phyloP scores from a whole-genome alignment of 2,888 invertebrate species.

The Drosophila nr. perissopoda region DNA sequence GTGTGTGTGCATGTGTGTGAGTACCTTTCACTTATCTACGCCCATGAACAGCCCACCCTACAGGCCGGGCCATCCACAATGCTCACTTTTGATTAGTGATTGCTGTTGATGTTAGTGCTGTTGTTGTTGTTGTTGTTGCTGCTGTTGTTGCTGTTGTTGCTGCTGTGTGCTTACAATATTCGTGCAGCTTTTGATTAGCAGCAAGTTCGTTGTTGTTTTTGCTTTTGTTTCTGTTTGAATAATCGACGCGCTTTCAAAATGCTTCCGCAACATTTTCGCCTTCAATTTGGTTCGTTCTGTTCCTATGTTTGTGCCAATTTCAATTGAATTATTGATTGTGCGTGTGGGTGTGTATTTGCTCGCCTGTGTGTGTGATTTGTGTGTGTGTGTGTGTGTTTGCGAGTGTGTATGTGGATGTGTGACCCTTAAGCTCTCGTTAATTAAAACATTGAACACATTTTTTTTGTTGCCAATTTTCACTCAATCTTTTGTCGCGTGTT shows the following conservation, averaged over 20 bases:
- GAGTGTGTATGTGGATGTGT: not conserved
- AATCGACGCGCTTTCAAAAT: constrained; percentile 60
- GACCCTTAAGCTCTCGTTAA: not conserved
- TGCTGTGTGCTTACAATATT: constrained; percentile 57
- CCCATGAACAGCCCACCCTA: constrained; percentile 12
- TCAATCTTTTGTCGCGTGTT: constrained; percentile 22
- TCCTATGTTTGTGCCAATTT: constrained; percentile 36
- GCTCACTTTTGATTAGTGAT: constrained; percentile 64
- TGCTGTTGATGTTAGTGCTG: constrained; percentile 30
- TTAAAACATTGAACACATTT: constrained; percentile 1
- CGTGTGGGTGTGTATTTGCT: constrained; percentile 8
- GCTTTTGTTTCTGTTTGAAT: constrained; percentile 32
- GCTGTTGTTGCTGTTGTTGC: constrained; percentile 6
- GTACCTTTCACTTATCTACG: constrained; percentile 47
- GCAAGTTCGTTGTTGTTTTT: constrained; percentile 52
- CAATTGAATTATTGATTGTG: constrained; percentile 68
- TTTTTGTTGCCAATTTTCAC: constrained; percentile 25
- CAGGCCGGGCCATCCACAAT: constrained; percentile 25
- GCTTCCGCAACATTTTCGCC: constrained; percentile 52
- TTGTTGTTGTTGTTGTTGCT: constrained; percentile 20
- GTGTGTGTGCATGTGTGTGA: constrained; percentile 30
- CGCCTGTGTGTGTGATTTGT: constrained; percentile 18
- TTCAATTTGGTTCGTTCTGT: constrained; percentile 7
- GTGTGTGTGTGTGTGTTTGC: constrained; percentile 12
- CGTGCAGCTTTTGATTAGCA: constrained; percentile 73